Percentiles rank a stretch among this genome's conserved stretches.
Evolutionary conservation across 2,797 vertebrate species (phyloP).

Genomic region (Atherinosoma microstoma): DNA sequence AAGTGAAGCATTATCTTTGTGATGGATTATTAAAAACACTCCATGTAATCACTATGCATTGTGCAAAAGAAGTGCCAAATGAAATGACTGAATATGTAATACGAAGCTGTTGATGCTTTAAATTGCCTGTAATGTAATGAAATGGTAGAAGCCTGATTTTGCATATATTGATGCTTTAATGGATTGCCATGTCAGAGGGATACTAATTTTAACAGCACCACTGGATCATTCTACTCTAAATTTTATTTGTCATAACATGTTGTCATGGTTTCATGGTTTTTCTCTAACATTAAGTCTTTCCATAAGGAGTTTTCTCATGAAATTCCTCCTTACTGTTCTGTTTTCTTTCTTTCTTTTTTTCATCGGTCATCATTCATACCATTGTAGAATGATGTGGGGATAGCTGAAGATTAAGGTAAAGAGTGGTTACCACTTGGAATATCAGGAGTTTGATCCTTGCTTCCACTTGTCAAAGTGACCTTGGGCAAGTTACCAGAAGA

Average conservation of each 20-base stretch:
- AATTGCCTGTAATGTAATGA: slow-evolving; percentile 15
- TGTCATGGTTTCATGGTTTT: slow-evolving; percentile 11
- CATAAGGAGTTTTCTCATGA: neutral
- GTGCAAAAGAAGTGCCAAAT: slow-evolving; percentile 12
- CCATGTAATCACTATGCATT: slow-evolving; percentile 12
- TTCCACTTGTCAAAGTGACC: too few species aligned
- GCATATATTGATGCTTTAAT: slow-evolving; percentile 16
- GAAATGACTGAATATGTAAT: slow-evolving; percentile 17
- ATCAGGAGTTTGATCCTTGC: too few species aligned
- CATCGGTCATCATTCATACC: neutral
- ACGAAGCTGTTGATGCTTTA: slow-evolving; percentile 20
- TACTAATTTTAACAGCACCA: slow-evolving; percentile 8
- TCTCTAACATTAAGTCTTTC: neutral
- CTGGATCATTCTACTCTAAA: slow-evolving; percentile 21
- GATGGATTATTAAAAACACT: slow-evolving; percentile 46
- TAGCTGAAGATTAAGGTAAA: too few species aligned
- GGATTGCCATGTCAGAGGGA: neutral
- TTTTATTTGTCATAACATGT: slow-evolving; percentile 30
- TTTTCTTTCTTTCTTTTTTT: neutral
- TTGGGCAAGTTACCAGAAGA: too few species aligned
- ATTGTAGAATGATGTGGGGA: neutral
- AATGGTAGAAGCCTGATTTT: slow-evolving; percentile 5
- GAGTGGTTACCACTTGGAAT: too few species aligned
- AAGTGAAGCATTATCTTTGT: slow-evolving; percentile 25
- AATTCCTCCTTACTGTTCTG: neutral